phyloP scores from a whole-genome alignment of 2,797 vertebrate species.

The Sciaenops ocellatus region DNA sequence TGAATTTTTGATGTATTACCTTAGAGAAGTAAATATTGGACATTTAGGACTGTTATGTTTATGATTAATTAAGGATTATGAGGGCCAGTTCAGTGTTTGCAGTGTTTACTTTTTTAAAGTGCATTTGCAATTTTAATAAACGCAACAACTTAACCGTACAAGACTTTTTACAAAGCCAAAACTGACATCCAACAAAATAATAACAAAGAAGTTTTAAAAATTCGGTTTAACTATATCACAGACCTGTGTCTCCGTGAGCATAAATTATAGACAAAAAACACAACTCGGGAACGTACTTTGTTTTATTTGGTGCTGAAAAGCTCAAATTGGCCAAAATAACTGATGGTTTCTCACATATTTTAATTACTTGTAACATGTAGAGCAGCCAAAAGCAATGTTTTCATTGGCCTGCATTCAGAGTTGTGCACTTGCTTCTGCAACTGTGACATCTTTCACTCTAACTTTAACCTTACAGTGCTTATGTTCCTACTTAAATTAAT shows the following conservation, averaged over 20 bases:
- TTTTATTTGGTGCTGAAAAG: constrained; percentile 68
- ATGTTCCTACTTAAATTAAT: constrained; percentile 38
- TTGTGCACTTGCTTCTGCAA: constrained; percentile 9
- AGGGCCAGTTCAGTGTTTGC: neutral
- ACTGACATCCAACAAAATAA: neutral
- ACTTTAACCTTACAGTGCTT: constrained; percentile 36
- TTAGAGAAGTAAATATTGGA: neutral
- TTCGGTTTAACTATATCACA: neutral
- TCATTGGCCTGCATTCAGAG: constrained; percentile 56
- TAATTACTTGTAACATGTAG: constrained; percentile 56
- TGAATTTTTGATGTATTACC: neutral
- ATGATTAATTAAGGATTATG: neutral
- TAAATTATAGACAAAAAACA: constrained; percentile 14
- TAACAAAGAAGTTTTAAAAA: neutral
- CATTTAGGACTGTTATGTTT: neutral
- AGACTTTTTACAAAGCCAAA: constrained; percentile 1
- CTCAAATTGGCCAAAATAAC: constrained; percentile 55
- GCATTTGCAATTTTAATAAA: neutral
- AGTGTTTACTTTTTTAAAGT: neutral
- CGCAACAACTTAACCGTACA: too few relatives aligned
- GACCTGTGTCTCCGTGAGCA: neutral
- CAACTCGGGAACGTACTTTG: constrained; percentile 19
- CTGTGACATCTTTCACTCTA: constrained; percentile 35
- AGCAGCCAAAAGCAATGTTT: constrained; percentile 69
- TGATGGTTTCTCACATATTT: constrained; percentile 51